Conservation (phyloP, 2,797 vertebrate genomes). For the Sebastes itinus region DNA sequence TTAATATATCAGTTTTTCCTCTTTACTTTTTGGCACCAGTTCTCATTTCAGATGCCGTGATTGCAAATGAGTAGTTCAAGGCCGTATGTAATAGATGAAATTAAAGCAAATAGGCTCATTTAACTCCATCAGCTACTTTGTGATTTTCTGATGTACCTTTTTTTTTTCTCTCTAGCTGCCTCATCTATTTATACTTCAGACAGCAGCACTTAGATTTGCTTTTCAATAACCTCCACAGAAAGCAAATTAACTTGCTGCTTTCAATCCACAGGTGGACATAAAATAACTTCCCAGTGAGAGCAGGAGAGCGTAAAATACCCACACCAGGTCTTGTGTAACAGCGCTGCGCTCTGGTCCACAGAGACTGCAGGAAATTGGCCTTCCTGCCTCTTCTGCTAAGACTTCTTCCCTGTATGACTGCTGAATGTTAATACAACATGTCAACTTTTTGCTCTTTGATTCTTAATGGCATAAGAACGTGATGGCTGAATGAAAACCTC, state of each 20-base stretch:
- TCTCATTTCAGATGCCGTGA: background rate
- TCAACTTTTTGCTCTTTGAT: background rate
- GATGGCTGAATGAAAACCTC: background rate
- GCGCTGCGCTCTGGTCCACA: background rate
- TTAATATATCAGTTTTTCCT: background rate
- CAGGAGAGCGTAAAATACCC: background rate
- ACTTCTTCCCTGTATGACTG: background rate
- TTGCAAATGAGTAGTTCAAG: slow-evolving; percentile 10
- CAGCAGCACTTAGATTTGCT: slow-evolving; percentile 21
- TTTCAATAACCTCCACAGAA: slow-evolving; percentile 23
- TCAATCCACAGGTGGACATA: slow-evolving; percentile 51
- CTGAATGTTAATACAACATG: background rate
- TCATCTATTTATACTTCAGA: slow-evolving; percentile 30
- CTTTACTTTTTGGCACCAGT: background rate
- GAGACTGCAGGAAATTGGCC: background rate
- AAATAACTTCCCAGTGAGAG: slow-evolving; percentile 24
- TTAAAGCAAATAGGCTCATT: slow-evolving; percentile 8
- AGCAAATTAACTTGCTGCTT: slow-evolving; percentile 36
- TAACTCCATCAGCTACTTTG: background rate
- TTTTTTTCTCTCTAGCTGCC: background rate
- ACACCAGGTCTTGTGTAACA: background rate
- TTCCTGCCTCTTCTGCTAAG: background rate
- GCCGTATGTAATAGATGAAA: background rate
- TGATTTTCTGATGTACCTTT: slow-evolving; percentile 1
- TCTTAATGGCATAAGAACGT: background rate